phyloP scores from a whole-genome alignment of 30 jellyfish, hydroid and myxozoan species.

The Aurelia coerulea region DNA sequence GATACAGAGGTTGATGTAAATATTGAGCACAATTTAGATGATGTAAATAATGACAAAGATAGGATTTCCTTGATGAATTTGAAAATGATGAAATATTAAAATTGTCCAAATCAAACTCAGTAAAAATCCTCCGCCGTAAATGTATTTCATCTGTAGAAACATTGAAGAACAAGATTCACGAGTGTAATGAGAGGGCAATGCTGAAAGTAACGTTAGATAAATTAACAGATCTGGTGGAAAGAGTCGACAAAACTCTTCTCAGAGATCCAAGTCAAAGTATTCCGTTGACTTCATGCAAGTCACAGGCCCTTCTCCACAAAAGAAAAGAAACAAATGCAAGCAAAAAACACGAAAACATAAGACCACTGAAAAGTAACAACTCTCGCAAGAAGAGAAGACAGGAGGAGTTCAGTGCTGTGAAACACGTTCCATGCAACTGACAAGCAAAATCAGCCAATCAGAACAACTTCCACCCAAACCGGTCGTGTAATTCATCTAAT shows the following conservation, averaged over 20 bases:
- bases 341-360: not conserved
- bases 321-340: constrained; percentile 7
- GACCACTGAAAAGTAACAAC: constrained; percentile 7
- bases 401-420: too few species aligned
- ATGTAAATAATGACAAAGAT: constrained; percentile 23
- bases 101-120: constrained; percentile 15
- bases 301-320: constrained; percentile 24
- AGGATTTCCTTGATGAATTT: constrained; percentile 20
- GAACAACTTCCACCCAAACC: too few species aligned
- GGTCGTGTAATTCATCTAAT: too few species aligned
- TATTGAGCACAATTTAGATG: constrained; percentile 4
- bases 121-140: constrained; percentile 21
- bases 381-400: not conserved
- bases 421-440: too few species aligned
- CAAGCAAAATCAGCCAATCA: too few species aligned
- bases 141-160: constrained; percentile 30
- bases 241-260: constrained; percentile 23
- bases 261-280: constrained; percentile 19
- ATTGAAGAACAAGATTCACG: constrained; percentile 27
- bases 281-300: constrained; percentile 28
- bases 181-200: constrained; percentile 13
- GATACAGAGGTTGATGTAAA: constrained; percentile 29
- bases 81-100: constrained; percentile 20
- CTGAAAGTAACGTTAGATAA: constrained; percentile 13
- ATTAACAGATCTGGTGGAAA: constrained; percentile 24